Base-by-base conservation (phyloP, 2,113 vertebrate species). In the Benitochromis conjunctus region DNA sequence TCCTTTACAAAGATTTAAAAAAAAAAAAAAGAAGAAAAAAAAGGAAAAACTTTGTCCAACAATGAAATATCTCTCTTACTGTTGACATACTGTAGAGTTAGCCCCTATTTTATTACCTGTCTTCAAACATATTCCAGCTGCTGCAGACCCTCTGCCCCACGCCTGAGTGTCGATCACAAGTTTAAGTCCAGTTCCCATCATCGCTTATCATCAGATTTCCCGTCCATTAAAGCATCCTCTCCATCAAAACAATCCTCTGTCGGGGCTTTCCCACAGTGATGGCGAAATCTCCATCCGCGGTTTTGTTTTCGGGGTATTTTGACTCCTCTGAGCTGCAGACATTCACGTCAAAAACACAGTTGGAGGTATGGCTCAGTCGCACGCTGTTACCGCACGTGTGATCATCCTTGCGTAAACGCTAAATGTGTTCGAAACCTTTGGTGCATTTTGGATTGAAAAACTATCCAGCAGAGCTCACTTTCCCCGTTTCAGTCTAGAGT, bases 291-390 rank as follows among this genome's bases (percentile, higher is more conserved):
- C n/a, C 43, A 7, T 29, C 57, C 12, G 10, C 36, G 16, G 34
- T 48, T 79, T 71, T 90, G 86, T 88, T 91, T 90, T 88, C 46
- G 34, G 36, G 58, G 87, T 79, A 89, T 79, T 83, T 36, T 34
- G 86, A 91, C 41, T 87, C 86, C 88, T 88, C 62, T 36, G 62
- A 88, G 46, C 53, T 60, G 46, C 7, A 77, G 83, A 80, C 69
- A 48, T 78, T 55, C 31, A 9, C 24, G 21, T 86, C 38, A 82
- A 29, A 53, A 29, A 60, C 88, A 87, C 87, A 60, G 79, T 9
- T 34, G 77, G 84, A 79, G 14, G 53, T 1, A 11, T 64, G 84
- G 83, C 62, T 91, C 81, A 66, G 71, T 86, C 78, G 79, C 83
- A 88, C 26, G 13, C 11, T 14, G 81, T 83, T 87, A 46, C 80